phyloP scores from a whole-genome alignment of 2,888 invertebrate species.

The Drosophila formosana region DNA sequence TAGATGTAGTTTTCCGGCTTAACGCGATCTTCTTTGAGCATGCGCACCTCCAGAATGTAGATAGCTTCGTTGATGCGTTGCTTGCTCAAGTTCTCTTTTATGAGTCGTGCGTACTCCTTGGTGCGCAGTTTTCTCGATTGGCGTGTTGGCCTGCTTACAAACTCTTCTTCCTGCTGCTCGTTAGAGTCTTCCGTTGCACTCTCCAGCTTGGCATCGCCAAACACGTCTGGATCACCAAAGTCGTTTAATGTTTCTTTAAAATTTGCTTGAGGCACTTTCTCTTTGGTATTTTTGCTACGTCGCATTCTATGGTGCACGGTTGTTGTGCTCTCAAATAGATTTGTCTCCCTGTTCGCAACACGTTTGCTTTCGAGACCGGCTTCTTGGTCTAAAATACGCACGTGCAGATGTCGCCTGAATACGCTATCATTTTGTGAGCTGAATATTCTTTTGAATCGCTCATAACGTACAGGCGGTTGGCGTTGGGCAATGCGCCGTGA shows the following conservation, averaged over 20 bases:
- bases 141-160: conserved; percentile 86
- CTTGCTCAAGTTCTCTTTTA: conserved; percentile 88
- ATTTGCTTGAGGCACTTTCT: not conserved
- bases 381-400: conserved; percentile 77
- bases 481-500: conserved; percentile 26
- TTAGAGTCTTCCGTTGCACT: conserved; percentile 84
- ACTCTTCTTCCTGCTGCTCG: conserved; percentile 88
- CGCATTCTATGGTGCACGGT: not conserved
- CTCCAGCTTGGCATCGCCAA: conserved; percentile 64
- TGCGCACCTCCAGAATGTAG: conserved; percentile 90
- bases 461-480: not conserved
- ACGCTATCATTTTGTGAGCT: not conserved
- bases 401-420: conserved; percentile 59
- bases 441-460: conserved; percentile 11
- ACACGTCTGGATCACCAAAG: conserved; percentile 73
- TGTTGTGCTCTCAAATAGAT: conserved; percentile 25
- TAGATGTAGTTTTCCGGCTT: conserved; percentile 93
- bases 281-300: conserved; percentile 20
- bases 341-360: conserved; percentile 49
- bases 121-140: conserved; percentile 86
- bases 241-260: not conserved
- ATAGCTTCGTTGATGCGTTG: conserved; percentile 91
- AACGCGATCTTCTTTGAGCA: conserved; percentile 91
- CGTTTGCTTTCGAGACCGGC: conserved; percentile 67
- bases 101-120: conserved; percentile 89